Conservation (phyloP, 1,140 invertebrate species). For the Drosophila ironensis region DNA sequence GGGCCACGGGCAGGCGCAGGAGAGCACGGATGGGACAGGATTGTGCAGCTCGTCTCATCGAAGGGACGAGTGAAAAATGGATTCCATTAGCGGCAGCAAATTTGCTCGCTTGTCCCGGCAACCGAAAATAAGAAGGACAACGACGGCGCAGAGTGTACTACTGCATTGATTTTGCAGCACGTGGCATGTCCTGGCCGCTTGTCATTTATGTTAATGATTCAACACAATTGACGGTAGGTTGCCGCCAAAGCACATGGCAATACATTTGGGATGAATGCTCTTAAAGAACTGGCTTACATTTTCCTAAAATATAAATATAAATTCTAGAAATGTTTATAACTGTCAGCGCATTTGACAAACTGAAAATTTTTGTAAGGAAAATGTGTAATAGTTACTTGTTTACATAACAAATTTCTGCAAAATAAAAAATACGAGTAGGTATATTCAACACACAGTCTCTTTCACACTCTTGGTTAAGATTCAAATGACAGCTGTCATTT, state of each 20-base stretch:
- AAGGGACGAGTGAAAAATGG: constrained; percentile 58
- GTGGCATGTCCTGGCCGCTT: constrained; percentile 41
- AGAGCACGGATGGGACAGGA: constrained; percentile 32
- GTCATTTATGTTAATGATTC: constrained; percentile 74
- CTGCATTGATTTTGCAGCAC: constrained; percentile 70
- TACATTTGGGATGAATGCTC: no score
- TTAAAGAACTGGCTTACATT: no score
- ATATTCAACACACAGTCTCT: no score
- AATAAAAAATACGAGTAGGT: no score
- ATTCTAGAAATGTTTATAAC: no score
- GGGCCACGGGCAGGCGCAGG: no score
- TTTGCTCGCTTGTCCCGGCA: constrained; percentile 45
- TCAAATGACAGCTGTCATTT: constrained; percentile 16
- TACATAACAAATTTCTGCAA: no score
- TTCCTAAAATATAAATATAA: no score
- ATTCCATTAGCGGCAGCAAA: constrained; percentile 64
- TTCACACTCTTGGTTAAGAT: no score
- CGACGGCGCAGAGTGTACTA: constrained; percentile 16
- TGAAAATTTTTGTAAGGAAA: no score
- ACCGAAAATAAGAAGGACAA: neutral
- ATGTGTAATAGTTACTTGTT: no score
- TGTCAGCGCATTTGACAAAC: neutral
- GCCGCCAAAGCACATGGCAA: neutral
- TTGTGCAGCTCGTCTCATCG: constrained; percentile 34
- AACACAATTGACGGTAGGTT: constrained; percentile 40